A percentile compares a stretch with the other conserved stretches of the same genome.
These are phyloP conservation scores for Xerus rutilus DNA, from an alignment of 2,797 vertebrate genomes.

Conservation along the genomic window DNA sequence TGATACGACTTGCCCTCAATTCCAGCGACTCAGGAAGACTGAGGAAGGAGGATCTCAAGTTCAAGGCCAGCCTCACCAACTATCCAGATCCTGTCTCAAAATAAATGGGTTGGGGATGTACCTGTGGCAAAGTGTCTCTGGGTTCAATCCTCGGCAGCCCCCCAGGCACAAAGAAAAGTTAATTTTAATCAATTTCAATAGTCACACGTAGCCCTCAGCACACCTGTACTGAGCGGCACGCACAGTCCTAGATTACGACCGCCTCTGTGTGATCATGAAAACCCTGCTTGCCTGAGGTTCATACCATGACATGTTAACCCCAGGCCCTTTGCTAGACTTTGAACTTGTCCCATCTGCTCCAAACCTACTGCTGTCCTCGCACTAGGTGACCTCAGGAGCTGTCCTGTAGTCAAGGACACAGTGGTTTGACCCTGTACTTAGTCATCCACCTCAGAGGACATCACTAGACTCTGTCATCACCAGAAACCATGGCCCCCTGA, in stretches of 20 bases:
- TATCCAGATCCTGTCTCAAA: background rate
- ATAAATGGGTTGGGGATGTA: background rate
- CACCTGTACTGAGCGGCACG: accelerated
- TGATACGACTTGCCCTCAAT: background rate
- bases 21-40: background rate
- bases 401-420: background rate
- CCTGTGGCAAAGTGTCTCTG: too few species aligned
- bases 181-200: background rate
- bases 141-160: too few species aligned
- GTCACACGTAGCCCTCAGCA: background rate
- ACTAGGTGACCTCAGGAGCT: background rate
- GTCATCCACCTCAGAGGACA: background rate
- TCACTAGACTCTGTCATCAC: background rate
- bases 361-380: background rate
- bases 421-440: background rate
- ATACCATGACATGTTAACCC: background rate
- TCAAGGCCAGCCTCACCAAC: background rate
- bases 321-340: background rate
- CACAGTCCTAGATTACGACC: background rate
- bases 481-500: background rate
- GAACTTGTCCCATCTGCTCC: background rate
- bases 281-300: background rate
- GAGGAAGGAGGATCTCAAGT: background rate
- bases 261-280: background rate
- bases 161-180: background rate